Evolutionary conservation across 37 sponge, comb jelly and placozoan species (phyloP).

Genomic region (Crambe crambe): DNA sequence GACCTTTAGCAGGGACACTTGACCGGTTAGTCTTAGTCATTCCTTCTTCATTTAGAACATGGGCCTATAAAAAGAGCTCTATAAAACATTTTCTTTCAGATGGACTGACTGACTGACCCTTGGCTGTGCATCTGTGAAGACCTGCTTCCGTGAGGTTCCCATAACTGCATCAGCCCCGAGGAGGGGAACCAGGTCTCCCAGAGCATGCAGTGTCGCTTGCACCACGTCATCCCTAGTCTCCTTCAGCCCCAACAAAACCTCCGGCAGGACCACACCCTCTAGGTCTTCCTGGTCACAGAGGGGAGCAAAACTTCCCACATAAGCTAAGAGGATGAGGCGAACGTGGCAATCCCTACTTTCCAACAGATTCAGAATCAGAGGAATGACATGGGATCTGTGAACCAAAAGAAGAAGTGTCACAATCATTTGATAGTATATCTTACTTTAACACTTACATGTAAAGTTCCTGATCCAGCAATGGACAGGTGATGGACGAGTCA

Average conservation of each 20-base stretch:
- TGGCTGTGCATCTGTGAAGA: constrained; percentile 60
- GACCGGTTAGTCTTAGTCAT: background rate
- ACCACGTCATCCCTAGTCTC: constrained; percentile 59
- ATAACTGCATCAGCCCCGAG: constrained; percentile 66
- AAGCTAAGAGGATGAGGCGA: constrained; percentile 40
- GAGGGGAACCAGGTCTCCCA: constrained; percentile 61
- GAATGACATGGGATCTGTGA: constrained; percentile 50
- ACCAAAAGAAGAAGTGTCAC: background rate
- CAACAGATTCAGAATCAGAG: constrained; percentile 42
- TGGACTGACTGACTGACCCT: constrained; percentile 7
- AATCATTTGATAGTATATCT: too few species aligned
- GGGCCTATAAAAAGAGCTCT: background rate
- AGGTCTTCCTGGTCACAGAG: constrained; percentile 45
- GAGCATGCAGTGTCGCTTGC: constrained; percentile 60
- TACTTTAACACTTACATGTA: constrained; percentile 27
- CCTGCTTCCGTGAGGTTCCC: constrained; percentile 41
- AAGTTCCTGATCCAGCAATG: constrained; percentile 26
- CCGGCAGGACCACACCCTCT: constrained; percentile 39
- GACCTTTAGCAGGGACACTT: background rate
- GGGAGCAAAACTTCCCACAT: constrained; percentile 26
- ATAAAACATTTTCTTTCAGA: background rate
- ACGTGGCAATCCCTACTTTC: constrained; percentile 52
- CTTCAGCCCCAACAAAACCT: constrained; percentile 66
- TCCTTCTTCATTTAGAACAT: background rate
- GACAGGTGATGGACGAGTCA: constrained; percentile 13